A percentile compares a stretch with the other conserved stretches of the same genome.
Evolutionary conservation across 1,140 invertebrate species (phyloP).

Genomic region (Cepaea nemoralis): DNA sequence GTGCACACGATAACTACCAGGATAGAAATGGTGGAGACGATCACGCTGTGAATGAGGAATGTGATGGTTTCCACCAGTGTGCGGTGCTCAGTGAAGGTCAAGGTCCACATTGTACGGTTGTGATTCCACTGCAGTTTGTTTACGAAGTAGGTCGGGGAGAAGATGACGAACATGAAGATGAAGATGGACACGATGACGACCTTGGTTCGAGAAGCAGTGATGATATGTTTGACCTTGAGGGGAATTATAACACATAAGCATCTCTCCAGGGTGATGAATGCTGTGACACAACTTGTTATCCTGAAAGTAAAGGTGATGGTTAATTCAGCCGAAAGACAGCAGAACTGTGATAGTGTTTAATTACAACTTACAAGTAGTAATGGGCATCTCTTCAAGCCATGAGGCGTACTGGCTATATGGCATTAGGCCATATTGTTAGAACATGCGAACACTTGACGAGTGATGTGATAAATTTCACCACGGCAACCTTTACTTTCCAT

Average conservation of each 20-base stretch:
- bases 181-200: conserved; percentile 15
- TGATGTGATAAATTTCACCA: too few relatives aligned
- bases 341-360: too few relatives aligned
- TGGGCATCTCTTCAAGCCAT: too few relatives aligned
- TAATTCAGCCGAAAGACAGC: too few relatives aligned
- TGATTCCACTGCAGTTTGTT: conserved; percentile 1
- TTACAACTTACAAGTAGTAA: too few relatives aligned
- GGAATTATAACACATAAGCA: neutral
- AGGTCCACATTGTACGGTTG: neutral
- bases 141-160: conserved; percentile 10
- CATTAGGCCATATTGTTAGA: too few relatives aligned
- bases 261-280: neutral
- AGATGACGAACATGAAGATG: conserved; percentile 9
- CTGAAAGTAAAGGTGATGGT: neutral
- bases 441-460: too few relatives aligned
- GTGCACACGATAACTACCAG: neutral
- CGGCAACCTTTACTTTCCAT: too few relatives aligned
- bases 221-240: neutral
- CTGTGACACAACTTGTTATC: neutral
- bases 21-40: neutral
- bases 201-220: conserved; percentile 1
- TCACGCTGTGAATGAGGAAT: neutral
- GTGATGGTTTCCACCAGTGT: neutral
- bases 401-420: too few relatives aligned
- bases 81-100: neutral